Evolutionary conservation across 2,888 invertebrate species (phyloP).

Genomic region (Marronus borbonicus): DNA sequence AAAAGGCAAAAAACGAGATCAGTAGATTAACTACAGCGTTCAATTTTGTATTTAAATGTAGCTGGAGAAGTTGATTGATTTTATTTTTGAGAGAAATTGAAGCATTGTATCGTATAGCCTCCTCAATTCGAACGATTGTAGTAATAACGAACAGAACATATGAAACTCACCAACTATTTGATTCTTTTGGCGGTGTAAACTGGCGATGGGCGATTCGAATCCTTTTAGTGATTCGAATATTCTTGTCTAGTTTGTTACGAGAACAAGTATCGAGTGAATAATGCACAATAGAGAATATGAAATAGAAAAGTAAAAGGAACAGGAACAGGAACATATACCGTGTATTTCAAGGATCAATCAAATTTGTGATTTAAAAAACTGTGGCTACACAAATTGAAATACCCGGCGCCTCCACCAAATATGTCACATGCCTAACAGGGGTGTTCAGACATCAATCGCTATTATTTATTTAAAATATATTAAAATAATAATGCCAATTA

Average conservation of each 20-base stretch:
- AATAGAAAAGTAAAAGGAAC: background rate
- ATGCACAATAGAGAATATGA: background rate
- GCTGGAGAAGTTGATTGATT: slow-evolving; percentile 47
- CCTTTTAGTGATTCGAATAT: slow-evolving; percentile 22
- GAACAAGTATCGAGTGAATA: background rate
- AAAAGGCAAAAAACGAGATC: slow-evolving; percentile 47
- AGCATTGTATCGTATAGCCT: background rate
- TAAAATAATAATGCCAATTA: too few species aligned
- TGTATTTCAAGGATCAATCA: background rate
- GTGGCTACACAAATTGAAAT: too few species aligned
- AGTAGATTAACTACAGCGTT: background rate
- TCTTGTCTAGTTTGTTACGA: background rate
- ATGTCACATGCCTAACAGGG: too few species aligned
- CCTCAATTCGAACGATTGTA: background rate
- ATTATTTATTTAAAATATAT: too few species aligned
- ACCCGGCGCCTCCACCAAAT: too few species aligned
- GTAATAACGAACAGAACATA: slow-evolving; percentile 11
- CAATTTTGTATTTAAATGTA: background rate
- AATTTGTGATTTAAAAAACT: too few species aligned
- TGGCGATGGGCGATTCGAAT: too few species aligned
- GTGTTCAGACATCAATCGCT: too few species aligned
- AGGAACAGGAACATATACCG: background rate
- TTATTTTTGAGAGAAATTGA: background rate
- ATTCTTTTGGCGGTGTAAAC: slow-evolving; percentile 55
- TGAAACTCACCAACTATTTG: slow-evolving; percentile 58